These are phyloP conservation scores for Urocyon cinereoargenteus DNA, from an alignment of 2,797 vertebrate genomes.

Conservation along the genomic window DNA sequence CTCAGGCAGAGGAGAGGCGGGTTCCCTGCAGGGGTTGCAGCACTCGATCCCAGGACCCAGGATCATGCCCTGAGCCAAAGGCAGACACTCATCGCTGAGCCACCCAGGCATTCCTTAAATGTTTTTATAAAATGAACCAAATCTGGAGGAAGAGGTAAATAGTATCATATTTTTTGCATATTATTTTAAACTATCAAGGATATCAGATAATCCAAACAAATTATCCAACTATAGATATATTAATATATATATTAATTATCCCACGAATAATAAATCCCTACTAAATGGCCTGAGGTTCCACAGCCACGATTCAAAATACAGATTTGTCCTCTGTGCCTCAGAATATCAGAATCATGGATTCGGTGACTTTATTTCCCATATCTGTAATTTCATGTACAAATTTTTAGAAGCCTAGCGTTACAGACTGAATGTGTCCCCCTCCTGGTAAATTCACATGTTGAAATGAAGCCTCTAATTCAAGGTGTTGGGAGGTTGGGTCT, in stretches of 20 bases:
- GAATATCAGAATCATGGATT: background rate
- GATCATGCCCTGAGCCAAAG: too few relatives aligned
- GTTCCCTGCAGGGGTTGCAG: too few relatives aligned
- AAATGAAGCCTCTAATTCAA: background rate
- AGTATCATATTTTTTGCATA: background rate
- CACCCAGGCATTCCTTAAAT: background rate
- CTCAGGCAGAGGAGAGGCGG: too few relatives aligned
- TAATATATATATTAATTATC: background rate
- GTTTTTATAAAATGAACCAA: background rate
- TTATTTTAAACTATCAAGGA: background rate
- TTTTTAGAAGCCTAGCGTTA: background rate
- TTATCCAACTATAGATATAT: too few relatives aligned
- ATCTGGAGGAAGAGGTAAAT: background rate
- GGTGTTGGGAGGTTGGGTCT: background rate
- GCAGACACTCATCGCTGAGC: too few relatives aligned
- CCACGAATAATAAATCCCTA: background rate
- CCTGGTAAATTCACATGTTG: background rate
- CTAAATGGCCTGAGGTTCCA: background rate
- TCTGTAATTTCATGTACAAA: background rate
- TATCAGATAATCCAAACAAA: background rate
- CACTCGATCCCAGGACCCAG: too few relatives aligned
- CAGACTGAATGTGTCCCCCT: background rate
- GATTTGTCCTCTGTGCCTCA: background rate
- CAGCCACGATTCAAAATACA: background rate
- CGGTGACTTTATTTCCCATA: background rate